These are phyloP conservation scores for Pissodes strobi DNA, from an alignment of 1,140 invertebrate genomes.

Conservation along the genomic window DNA sequence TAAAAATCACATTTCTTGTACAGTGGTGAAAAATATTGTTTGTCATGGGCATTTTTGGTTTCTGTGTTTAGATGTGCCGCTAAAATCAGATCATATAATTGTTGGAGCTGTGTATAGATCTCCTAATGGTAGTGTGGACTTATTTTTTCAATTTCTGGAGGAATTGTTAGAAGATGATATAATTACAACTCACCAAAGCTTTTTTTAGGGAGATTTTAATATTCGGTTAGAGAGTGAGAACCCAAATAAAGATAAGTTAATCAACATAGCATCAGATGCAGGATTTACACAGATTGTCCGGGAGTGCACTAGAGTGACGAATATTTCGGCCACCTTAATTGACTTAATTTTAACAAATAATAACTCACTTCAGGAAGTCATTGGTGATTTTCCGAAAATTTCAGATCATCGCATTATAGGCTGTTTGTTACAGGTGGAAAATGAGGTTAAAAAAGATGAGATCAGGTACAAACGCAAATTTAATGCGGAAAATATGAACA, in stretches of 20 bases:
- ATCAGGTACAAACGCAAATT: too few species aligned
- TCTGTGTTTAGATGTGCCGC: background rate
- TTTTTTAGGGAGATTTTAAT: constrained; percentile 22
- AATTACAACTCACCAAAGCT: background rate
- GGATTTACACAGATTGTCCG: constrained; percentile 21
- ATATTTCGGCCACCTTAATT: constrained; percentile 14
- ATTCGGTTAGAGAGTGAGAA: constrained; percentile 11
- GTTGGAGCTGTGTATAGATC: constrained; percentile 8
- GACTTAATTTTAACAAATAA: too few species aligned
- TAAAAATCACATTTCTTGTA: constrained; percentile 7
- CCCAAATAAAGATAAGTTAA: constrained; percentile 1
- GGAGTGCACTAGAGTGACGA: constrained; percentile 9
- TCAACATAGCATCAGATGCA: constrained; percentile 5
- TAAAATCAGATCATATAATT: background rate
- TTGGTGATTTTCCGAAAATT: background rate
- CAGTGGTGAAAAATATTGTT: constrained; percentile 5
- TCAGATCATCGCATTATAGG: too few species aligned
- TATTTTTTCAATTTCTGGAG: constrained; percentile 13
- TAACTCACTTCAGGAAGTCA: constrained; percentile 2
- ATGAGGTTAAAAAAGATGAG: background rate
- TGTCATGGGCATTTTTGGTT: background rate
- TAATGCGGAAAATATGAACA: constrained; percentile 2
- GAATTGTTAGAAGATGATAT: constrained; percentile 8
- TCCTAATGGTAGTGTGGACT: background rate
- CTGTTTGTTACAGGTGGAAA: too few species aligned